Base-by-base conservation (phyloP, 2,113 vertebrate genomes). In the Morone saxatilis region DNA sequence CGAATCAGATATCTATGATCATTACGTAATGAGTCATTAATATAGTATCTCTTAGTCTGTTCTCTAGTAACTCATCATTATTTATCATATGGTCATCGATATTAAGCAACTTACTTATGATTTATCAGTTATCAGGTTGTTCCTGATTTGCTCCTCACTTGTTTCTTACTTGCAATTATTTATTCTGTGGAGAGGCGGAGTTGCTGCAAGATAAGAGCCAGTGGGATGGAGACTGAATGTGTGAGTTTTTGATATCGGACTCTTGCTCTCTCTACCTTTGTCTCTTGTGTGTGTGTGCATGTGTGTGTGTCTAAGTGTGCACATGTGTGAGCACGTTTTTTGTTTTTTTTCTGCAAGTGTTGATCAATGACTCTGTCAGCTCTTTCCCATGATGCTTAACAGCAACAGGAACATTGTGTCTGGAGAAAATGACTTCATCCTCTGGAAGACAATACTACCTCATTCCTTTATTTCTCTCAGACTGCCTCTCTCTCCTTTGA, bases 311-410 rank as follows among this genome's bases (percentile, higher is more conserved):
- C 17, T 59, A 20, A 36, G 45, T 69, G 80, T 82, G 68, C 13
- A 17, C 66, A 13, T 66, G 85, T 80, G 73, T 77, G 76, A 22
- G 82, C 48, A 53, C n/a, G 73, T 7, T 57, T 51, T 17, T 70
- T 80, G 76, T 74, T 83, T 66, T 75, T 43, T 61, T 51, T 57
- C 16, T 78, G 63, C 67, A 83, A 71, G 84, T 77, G 81, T 86
- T 92, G 90, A 94, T 93, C 89, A 81, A 92, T 92, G 90, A 92
- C 86, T 74, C 60, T 89, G 90, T 92, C 90, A 92, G 74, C 78
- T 78, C 75, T 83, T 90, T 86, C 85, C 89, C 86, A 88, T 90
- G 88, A 91, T 88, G 84, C 82, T 91, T 79, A 84, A 88, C 81
- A 83, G 89, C 86, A 91, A 91, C 88, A 82, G 86, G 80, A 90